Conservation (phyloP, 2,888 invertebrate species). For the Ochlodes sylvanus region DNA sequence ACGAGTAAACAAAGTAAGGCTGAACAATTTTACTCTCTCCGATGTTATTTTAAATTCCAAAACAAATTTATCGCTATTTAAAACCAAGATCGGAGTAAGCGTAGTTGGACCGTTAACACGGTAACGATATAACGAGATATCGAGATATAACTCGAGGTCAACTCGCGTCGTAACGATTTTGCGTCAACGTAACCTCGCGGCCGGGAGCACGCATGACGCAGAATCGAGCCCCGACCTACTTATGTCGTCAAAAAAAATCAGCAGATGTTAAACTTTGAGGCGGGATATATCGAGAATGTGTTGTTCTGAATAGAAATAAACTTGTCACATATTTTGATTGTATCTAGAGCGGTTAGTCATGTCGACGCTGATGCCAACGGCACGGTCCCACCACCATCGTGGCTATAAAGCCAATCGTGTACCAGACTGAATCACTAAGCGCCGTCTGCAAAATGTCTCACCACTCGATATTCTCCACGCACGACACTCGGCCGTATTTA, state of each 20-base stretch:
- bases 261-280: slow-evolving; percentile 80
- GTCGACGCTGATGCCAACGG: slow-evolving; percentile 81
- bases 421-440: slow-evolving; percentile 82
- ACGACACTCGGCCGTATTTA: slow-evolving; percentile 38
- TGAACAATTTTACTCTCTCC: slow-evolving; percentile 8
- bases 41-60: neutral
- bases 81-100: neutral
- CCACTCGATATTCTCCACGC: slow-evolving; percentile 64
- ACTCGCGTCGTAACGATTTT: slow-evolving; percentile 62
- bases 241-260: slow-evolving; percentile 83
- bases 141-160: slow-evolving; percentile 30
- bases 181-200: slow-evolving; percentile 76
- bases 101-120: slow-evolving; percentile 18
- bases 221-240: slow-evolving; percentile 82
- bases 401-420: slow-evolving; percentile 80
- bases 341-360: slow-evolving; percentile 85
- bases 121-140: slow-evolving; percentile 26
- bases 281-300: slow-evolving; percentile 81
- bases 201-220: slow-evolving; percentile 73
- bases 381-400: slow-evolving; percentile 71
- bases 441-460: slow-evolving; percentile 85
- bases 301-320: slow-evolving; percentile 85
- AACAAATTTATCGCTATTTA: slow-evolving; percentile 7
- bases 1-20: slow-evolving; percentile 3
- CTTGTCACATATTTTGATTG: slow-evolving; percentile 85